These are phyloP conservation scores for Rapana venosa DNA, from an alignment of 2,888 invertebrate genomes.

Conservation along the genomic window DNA sequence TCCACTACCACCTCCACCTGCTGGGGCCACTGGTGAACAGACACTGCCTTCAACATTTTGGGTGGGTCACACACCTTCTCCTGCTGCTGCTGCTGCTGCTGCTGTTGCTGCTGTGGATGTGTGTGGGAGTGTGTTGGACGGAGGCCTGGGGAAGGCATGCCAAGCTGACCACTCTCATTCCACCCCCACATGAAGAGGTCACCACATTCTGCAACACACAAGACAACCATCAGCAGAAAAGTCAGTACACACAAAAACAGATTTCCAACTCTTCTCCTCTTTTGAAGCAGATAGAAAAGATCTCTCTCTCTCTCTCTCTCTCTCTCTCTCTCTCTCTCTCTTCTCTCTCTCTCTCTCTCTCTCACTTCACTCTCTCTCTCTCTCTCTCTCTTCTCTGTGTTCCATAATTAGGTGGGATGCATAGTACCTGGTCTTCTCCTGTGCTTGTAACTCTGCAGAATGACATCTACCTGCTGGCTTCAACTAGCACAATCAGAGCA, in stretches of 20 bases:
- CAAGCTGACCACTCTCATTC: conserved; percentile 92
- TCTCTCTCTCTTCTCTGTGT: too few relatives aligned
- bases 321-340: background rate
- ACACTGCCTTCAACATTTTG: background rate
- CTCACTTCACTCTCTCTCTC: background rate
- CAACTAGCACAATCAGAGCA: too few relatives aligned
- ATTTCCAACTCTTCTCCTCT: too few relatives aligned
- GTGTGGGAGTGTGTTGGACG: background rate
- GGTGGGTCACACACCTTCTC: background rate
- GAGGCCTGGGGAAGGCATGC: conserved; percentile 78
- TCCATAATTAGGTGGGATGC: too few relatives aligned
- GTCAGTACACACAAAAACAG: background rate
- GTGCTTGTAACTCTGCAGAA: too few relatives aligned
- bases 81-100: background rate
- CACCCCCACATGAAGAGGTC: conserved; percentile 95
- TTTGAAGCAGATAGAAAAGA: too few relatives aligned
- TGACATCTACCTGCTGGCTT: too few relatives aligned
- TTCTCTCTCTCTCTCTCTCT: background rate
- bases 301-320: background rate
- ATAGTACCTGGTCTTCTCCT: too few relatives aligned
- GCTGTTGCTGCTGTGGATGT: background rate
- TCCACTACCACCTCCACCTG: conserved; percentile 33
- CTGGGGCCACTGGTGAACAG: conserved; percentile 32
- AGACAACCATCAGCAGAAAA: background rate
- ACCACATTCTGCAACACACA: conserved; percentile 79